Conservation (phyloP, 2,113 vertebrate species). For the Plectropomus leopardus region DNA sequence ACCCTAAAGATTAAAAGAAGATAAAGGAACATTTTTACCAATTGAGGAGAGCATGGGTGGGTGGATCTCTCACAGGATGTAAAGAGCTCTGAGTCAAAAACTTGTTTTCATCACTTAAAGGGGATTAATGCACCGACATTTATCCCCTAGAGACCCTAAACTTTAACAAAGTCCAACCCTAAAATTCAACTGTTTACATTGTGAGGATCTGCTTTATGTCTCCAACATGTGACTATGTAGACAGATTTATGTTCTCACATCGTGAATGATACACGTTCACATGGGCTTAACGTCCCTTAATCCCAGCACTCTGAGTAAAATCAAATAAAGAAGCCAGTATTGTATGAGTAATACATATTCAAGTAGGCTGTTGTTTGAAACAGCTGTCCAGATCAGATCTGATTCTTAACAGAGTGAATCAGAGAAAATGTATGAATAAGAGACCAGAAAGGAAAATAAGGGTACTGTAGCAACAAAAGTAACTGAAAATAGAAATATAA, state of each 20-base stretch:
- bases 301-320: not conserved
- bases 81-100: not conserved
- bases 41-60: not conserved
- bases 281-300: not conserved
- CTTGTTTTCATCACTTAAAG: not conserved
- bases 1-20: not conserved
- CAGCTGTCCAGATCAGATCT: too few species aligned
- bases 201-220: not conserved
- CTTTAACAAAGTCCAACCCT: not conserved
- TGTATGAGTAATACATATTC: not conserved
- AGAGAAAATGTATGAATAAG: too few species aligned
- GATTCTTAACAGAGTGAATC: not conserved
- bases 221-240: not conserved
- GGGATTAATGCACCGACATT: not conserved
- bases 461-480: not conserved
- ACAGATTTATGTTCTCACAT: not conserved
- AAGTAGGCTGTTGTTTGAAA: not conserved
- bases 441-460: too few species aligned
- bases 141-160: not conserved
- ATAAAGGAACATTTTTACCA: slow-evolving; percentile 8
- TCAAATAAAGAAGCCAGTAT: not conserved
- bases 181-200: not conserved
- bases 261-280: not conserved
- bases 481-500: not conserved
- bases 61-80: slow-evolving; percentile 55